These are phyloP conservation scores for Heterodera schachtii DNA, from an alignment of 1,140 invertebrate genomes.

Conservation along the genomic window DNA sequence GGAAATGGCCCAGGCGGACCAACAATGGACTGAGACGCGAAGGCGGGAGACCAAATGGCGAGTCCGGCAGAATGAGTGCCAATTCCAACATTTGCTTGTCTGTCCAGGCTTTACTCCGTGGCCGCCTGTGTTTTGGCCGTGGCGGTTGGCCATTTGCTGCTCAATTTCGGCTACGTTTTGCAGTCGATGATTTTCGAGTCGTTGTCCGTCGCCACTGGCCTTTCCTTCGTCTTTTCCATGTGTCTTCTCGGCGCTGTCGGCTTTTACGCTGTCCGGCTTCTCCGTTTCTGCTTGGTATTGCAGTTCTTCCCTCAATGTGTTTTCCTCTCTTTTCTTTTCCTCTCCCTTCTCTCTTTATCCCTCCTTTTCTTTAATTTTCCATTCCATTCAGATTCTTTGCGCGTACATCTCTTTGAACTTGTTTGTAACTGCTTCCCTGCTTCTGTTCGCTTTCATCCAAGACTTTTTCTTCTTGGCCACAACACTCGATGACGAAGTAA, in stretches of 20 bases:
- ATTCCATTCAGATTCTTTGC: slow-evolving; percentile 7
- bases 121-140: slow-evolving; percentile 7
- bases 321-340: background rate
- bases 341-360: too few species aligned
- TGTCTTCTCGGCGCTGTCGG: slow-evolving; percentile 20
- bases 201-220: slow-evolving; percentile 27
- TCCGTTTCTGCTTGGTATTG: slow-evolving; percentile 27
- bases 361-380: too few species aligned
- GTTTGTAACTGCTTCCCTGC: slow-evolving; percentile 26
- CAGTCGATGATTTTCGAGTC: slow-evolving; percentile 27
- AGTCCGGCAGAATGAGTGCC: slow-evolving; percentile 12
- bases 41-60: slow-evolving; percentile 20
- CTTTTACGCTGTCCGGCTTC: slow-evolving; percentile 24
- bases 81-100: too few species aligned
- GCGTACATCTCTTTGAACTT: slow-evolving; percentile 30
- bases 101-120: slow-evolving; percentile 9
- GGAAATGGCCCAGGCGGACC: slow-evolving; percentile 5
- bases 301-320: background rate
- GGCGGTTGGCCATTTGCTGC: slow-evolving; percentile 25
- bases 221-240: slow-evolving; percentile 34
- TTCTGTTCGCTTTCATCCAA: slow-evolving; percentile 27
- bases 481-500: background rate
- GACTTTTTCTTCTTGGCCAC: slow-evolving; percentile 32
- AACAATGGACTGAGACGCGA: slow-evolving; percentile 14
- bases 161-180: slow-evolving; percentile 23